These are phyloP conservation scores for Tetragnatha versicolor DNA, from an alignment of 1,140 invertebrate species.

Conservation along the genomic window DNA sequence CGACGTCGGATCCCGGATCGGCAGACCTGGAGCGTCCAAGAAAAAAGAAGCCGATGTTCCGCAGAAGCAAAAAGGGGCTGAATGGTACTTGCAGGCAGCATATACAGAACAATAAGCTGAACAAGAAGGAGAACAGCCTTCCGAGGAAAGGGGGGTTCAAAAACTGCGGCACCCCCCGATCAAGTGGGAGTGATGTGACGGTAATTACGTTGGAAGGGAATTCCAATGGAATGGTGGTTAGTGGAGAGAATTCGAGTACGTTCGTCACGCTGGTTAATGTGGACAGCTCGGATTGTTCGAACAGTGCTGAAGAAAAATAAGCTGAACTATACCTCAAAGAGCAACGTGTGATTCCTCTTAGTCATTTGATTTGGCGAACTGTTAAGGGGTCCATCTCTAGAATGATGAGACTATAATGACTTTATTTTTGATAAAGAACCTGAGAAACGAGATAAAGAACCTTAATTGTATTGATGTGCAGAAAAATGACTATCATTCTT, in stretches of 20 bases:
- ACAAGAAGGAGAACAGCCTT: constrained; percentile 26
- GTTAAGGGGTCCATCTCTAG: too few species aligned
- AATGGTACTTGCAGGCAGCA: constrained; percentile 50
- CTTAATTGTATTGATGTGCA: too few species aligned
- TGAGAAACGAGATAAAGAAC: too few species aligned
- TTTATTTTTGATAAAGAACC: too few species aligned
- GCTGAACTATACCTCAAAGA: too few species aligned
- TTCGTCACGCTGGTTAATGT: constrained; percentile 53
- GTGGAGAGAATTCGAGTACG: constrained; percentile 40
- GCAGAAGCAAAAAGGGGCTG: constrained; percentile 42
- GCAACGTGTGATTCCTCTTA: too few species aligned
- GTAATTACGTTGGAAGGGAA: constrained; percentile 48
- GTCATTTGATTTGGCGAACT: too few species aligned
- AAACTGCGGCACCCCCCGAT: constrained; percentile 41
- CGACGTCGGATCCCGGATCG: constrained; percentile 39
- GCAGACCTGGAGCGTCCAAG: constrained; percentile 39
- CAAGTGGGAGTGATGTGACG: constrained; percentile 45
- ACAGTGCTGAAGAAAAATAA: constrained; percentile 54
- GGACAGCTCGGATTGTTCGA: constrained; percentile 46
- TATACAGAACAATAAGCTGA: constrained; percentile 42
- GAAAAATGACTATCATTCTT: too few species aligned
- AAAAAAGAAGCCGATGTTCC: constrained; percentile 42
- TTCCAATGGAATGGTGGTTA: constrained; percentile 23
- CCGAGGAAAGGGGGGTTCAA: constrained; percentile 11
- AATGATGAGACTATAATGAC: too few species aligned